A percentile compares a stretch with the other conserved stretches of the same genome.
Conservation (phyloP, 2,797 vertebrate genomes). For the Epinephelus malabaricus region DNA sequence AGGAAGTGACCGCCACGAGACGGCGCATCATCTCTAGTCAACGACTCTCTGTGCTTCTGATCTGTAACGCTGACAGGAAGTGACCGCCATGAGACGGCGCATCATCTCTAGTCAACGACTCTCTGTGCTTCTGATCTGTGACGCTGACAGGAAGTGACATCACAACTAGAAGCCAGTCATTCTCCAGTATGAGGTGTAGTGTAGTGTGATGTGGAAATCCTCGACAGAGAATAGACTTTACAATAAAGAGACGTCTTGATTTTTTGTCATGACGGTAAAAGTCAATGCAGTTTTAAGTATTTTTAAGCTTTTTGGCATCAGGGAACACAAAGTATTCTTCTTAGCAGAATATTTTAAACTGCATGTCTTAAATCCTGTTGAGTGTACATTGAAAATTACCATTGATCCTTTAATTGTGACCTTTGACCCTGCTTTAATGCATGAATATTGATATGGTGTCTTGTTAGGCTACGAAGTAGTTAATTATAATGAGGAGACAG, state of each 20-base stretch:
- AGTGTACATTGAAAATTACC: neutral
- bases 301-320: too few relatives aligned
- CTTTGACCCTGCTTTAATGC: conserved; percentile 2
- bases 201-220: neutral
- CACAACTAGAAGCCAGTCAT: neutral
- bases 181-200: neutral
- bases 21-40: too few relatives aligned
- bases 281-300: too few relatives aligned
- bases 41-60: too few relatives aligned
- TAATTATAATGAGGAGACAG: neutral
- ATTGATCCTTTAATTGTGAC: neutral
- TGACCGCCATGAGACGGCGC: too few relatives aligned
- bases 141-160: neutral
- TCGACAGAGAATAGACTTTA: neutral
- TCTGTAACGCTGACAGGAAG: too few relatives aligned
- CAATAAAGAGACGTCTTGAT: neutral
- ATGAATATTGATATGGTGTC: neutral
- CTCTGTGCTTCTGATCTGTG: too few relatives aligned
- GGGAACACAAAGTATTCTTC: neutral
- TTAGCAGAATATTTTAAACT: neutral
- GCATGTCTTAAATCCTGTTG: neutral
- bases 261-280: too few relatives aligned
- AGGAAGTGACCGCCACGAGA: too few relatives aligned
- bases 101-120: too few relatives aligned
- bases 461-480: neutral